A percentile compares a stretch with the other conserved stretches of the same genome.
Evolutionary conservation across 2,888 invertebrate species (phyloP).

Genomic region (Chrysolina americana): DNA sequence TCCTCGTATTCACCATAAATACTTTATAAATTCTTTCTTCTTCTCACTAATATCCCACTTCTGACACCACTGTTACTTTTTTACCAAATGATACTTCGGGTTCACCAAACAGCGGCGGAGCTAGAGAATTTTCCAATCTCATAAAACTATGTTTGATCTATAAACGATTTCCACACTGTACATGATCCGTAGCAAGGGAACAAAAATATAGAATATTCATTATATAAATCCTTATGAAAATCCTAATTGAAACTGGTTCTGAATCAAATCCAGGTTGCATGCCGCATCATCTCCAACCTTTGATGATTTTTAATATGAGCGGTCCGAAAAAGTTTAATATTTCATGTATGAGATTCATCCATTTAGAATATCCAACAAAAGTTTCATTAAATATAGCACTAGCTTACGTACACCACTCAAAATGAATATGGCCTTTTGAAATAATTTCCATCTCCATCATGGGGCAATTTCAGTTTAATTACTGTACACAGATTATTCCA

Average conservation of each 20-base stretch:
- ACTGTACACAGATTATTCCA: neutral
- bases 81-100: too few species aligned
- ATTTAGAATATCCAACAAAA: neutral
- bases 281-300: neutral
- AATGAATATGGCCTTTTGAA: neutral
- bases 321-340: neutral
- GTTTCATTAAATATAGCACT: neutral
- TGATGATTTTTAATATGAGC: neutral
- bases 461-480: neutral
- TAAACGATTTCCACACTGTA: too few species aligned
- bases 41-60: too few species aligned
- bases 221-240: too few species aligned
- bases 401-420: neutral
- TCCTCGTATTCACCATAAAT: too few species aligned
- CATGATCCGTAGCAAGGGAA: too few species aligned
- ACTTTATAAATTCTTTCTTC: too few species aligned
- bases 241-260: neutral
- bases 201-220: too few species aligned
- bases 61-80: too few species aligned
- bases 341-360: neutral
- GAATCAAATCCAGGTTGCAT: neutral
- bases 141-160: too few species aligned
- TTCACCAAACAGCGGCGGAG: too few species aligned
- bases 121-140: too few species aligned
- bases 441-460: neutral